Conservation (phyloP, 2,797 vertebrate species). For the Argyrosomus regius region DNA sequence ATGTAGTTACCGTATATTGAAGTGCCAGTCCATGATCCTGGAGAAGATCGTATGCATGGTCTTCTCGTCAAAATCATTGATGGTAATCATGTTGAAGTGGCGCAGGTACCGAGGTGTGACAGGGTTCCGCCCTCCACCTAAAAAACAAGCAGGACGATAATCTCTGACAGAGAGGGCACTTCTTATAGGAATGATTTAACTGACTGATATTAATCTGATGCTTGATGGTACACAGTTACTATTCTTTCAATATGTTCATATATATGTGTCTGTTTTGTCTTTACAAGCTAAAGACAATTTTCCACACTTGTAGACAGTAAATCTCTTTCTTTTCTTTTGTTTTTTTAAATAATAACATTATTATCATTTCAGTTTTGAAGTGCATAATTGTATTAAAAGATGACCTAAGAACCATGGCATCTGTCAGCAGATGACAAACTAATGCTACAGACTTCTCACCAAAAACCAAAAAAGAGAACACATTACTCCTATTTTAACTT, state of each 20-base stretch:
- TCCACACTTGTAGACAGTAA: background rate
- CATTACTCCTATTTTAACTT: no score
- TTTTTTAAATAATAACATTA: background rate
- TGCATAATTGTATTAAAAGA: background rate
- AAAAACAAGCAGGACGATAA: constrained; percentile 28
- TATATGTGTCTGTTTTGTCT: background rate
- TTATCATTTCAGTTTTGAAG: background rate
- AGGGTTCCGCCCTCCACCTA: constrained; percentile 93
- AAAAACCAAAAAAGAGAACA: no score
- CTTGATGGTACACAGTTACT: background rate
- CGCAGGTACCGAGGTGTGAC: constrained; percentile 90
- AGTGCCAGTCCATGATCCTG: constrained; percentile 92
- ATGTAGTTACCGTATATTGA: constrained; percentile 85
- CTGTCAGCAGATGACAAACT: background rate
- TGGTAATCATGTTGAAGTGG: constrained; percentile 93
- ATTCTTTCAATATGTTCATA: background rate
- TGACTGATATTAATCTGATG: background rate
- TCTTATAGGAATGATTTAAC: background rate
- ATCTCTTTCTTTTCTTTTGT: background rate
- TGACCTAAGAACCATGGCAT: background rate
- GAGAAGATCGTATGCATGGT: constrained; percentile 95
- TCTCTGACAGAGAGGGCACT: background rate
- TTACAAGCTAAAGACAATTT: background rate
- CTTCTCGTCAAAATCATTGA: constrained; percentile 93
- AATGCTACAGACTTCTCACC: background rate